These are phyloP conservation scores for Parazoanthus darwini DNA, from an alignment of 92 coral and sea anemone species.

Conservation along the genomic window DNA sequence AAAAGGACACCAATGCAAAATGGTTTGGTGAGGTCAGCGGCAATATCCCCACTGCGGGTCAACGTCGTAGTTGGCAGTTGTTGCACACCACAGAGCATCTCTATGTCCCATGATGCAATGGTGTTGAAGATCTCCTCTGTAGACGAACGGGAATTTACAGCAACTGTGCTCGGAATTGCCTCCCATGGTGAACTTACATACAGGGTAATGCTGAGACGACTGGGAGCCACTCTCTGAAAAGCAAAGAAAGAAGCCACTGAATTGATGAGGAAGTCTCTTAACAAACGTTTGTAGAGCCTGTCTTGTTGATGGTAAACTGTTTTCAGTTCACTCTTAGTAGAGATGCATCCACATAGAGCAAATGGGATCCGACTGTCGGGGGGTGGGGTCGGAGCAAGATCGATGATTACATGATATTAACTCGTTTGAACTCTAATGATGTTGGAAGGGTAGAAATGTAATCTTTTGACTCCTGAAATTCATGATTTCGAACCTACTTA, in stretches of 20 bases:
- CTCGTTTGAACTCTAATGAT: no score
- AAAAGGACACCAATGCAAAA: neutral
- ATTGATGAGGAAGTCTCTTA: neutral
- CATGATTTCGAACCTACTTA: no score
- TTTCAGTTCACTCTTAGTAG: no score
- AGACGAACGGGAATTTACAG: conserved; percentile 50
- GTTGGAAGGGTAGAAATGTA: no score
- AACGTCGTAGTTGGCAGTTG: conserved; percentile 48
- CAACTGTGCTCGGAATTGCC: conserved; percentile 48
- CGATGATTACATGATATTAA: no score
- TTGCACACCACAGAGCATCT: conserved; percentile 59
- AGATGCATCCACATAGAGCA: no score
- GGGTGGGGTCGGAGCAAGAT: no score
- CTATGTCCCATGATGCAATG: conserved; percentile 50
- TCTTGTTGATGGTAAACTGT: no score
- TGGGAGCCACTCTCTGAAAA: neutral
- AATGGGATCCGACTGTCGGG: no score
- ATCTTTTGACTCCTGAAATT: no score
- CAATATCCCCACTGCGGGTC: conserved; percentile 53
- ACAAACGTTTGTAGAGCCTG: neutral
- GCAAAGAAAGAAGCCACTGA: neutral
- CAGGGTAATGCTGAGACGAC: neutral
- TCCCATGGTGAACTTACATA: conserved; percentile 44
- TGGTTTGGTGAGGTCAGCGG: neutral
- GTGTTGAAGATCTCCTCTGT: conserved; percentile 38